Base-by-base conservation (phyloP, 2,888 invertebrate genomes). In the Exocentrus adspersus region DNA sequence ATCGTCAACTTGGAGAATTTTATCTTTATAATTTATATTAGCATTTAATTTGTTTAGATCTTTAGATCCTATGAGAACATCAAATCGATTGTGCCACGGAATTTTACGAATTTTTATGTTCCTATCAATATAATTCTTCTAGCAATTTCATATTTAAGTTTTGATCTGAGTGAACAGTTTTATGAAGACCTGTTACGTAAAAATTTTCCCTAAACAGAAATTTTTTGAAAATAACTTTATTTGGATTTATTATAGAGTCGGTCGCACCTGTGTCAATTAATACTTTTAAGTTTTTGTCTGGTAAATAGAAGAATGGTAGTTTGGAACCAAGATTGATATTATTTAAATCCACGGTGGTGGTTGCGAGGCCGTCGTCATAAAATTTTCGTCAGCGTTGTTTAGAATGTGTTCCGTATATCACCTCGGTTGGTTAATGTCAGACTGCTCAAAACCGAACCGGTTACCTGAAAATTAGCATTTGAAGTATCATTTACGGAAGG, bases 301-400 rank as follows among this genome's bases (percentile, higher is more conserved):
- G 24, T 7, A 43, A 43, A 20, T 3, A 28, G 12, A 69, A 59
- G 20, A 69, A 69, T 0, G 67, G 68, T 62, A 69, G 54, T 60
- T 67, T 67, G 1, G 68, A 65, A 58, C 61, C 62, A 12, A 51
- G 61, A n/a, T 14, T 19, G 1, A 43, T 43, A 9, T 16, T 17
- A 17, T 43, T 43, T 43, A 43, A 6, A 2, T 43, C n/a, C n/a
- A n/a, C 43, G 19, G 19, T 17, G 17, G 7, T 43, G 16, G 7
- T 17, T 43, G 9, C 17, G 19, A 42, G 19, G 42, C 42, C 7
- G 2, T 1, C 16, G 3, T 16, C 6, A 0, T 14, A 42, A 42
- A 42, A 42, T 42, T 42, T 19, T 42, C 42, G n/a, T n/a, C n/a
- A n/a, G n/a, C n/a, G n/a, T n/a, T n/a, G n/a, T n/a, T n/a, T n/a